These are phyloP conservation scores for Pterocles gutturalis DNA, from an alignment of 2,113 vertebrate species.

Conservation along the genomic window DNA sequence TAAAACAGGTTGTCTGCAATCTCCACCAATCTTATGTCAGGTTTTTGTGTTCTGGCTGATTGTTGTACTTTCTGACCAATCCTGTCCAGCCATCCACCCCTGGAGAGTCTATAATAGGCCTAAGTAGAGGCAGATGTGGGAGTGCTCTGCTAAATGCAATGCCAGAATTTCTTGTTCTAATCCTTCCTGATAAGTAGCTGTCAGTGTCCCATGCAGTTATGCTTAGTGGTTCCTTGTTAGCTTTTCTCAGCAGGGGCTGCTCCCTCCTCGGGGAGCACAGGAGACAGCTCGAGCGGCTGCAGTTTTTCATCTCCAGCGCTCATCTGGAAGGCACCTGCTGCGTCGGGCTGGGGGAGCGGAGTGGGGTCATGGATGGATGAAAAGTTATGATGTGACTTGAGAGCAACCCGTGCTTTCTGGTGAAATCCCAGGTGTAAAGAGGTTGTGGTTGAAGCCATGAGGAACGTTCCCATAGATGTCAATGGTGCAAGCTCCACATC, in stretches of 20 bases:
- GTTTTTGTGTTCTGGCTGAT: background rate
- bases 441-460: background rate
- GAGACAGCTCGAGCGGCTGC: background rate
- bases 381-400: background rate
- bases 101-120: background rate
- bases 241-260: constrained; percentile 12
- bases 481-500: fast-evolving
- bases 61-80: background rate
- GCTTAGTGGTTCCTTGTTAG: background rate
- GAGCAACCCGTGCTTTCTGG: background rate
- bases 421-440: background rate
- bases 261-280: background rate
- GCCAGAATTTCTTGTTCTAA: background rate
- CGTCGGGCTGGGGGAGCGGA: fast-evolving
- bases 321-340: constrained; percentile 34
- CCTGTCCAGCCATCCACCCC: background rate
- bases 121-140: background rate
- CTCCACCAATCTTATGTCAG: background rate
- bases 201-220: background rate
- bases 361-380: fast-evolving
- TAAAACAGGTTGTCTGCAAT: background rate
- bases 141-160: background rate
- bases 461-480: background rate
- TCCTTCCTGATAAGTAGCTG: constrained; percentile 11
- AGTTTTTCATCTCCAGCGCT: background rate